Evolutionary conservation across 1,140 invertebrate species (phyloP), one percentile per base, ranked within the genome.

Genomic region (Parasteatoda tepidariorum): DNA sequence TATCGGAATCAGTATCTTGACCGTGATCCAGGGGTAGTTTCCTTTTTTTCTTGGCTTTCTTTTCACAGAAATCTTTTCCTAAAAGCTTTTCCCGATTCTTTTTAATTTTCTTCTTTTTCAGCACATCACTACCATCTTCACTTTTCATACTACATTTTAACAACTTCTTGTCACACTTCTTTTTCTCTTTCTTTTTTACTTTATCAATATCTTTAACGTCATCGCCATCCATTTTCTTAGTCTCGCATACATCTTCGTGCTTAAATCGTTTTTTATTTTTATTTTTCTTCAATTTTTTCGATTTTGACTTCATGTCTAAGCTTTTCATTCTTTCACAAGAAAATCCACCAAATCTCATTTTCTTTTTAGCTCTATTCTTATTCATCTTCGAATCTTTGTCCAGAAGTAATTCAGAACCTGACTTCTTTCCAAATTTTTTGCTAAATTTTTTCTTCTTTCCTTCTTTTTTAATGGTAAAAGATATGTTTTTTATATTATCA

Each of bases 131-230:
- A 68, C 57, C 75, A 67, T 84, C 85, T 82, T 81, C 71, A 48
- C 78, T 71, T 86, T 78, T 78, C 62, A 54, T 73, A 81, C 73
- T 61, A 81, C 33, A 41, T 31, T 79, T 81, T 6, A 81, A 30
- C 26, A 66, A 74, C 22, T 82, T 85, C 90, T 89, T 82, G 90
- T 90, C 81, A 90, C 89, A 85, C 87, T 84, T 84, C 86, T 85
- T 75, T 82, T 86, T 84, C 75, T 87, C 87, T 86, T 76, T 79
- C 67, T 84, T 76, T 73, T 85, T 85, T 83, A 71, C 64, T 85
- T 85, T 86, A 28, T 84, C 83, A 22, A 81, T 85, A 30, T 84
- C 68, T 15, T 84, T 85, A 54, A 85, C 62, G 61, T 22, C 28
- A 31, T 85, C 81, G 34, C 22, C n/a, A n/a, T n/a, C n/a, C n/a